Conservation (phyloP, 2,113 vertebrate genomes). For the Tragelaphus imberbis region DNA sequence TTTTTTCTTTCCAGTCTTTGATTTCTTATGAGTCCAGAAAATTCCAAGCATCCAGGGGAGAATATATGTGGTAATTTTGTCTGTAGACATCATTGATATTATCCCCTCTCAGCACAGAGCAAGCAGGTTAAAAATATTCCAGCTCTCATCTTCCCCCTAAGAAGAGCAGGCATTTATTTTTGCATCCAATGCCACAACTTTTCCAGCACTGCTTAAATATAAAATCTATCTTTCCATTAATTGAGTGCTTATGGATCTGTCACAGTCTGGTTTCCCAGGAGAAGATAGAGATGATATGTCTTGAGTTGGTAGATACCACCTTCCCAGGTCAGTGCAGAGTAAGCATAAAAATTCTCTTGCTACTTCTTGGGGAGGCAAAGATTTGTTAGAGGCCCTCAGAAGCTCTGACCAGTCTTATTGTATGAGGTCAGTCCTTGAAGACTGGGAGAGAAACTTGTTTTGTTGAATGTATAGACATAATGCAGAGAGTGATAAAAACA, state of each 20-base stretch:
- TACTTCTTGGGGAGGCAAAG: neutral
- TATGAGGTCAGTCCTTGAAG: neutral
- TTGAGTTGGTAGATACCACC: neutral
- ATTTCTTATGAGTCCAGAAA: neutral
- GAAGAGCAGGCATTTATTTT: neutral
- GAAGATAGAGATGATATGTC: neutral
- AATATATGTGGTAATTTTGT: neutral
- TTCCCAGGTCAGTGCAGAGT: neutral
- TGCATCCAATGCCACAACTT: neutral
- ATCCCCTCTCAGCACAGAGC: neutral
- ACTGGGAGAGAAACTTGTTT: neutral
- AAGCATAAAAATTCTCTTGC: neutral
- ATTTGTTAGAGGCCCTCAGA: neutral
- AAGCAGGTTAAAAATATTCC: neutral
- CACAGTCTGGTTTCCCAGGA: neutral
- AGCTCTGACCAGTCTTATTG: neutral
- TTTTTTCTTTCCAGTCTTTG: neutral
- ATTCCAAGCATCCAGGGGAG: neutral
- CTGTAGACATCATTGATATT: neutral
- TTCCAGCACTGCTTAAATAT: neutral
- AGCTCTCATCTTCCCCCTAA: neutral
- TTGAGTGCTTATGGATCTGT: neutral
- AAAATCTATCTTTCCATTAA: neutral
- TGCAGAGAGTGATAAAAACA: neutral
- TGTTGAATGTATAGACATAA: neutral